Evolutionary conservation across 2,797 vertebrate genomes (phyloP).

Genomic region (Tadarida brasiliensis): DNA sequence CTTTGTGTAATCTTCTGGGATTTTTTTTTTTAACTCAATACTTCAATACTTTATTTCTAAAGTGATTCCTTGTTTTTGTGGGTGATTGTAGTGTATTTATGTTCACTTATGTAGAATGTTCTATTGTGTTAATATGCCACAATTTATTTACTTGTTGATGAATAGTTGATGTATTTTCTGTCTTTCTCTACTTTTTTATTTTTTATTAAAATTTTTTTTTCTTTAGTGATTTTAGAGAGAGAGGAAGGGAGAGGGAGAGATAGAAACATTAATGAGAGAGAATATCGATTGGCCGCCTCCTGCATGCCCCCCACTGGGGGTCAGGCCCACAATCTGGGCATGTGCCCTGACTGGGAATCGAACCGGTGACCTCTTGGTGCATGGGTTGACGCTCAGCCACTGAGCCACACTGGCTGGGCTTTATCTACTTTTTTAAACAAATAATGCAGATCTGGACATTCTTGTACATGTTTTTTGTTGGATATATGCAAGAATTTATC

Average conservation of each 20-base stretch:
- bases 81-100: not conserved
- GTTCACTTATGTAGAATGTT: not conserved
- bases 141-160: not conserved
- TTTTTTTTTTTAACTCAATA: not conserved
- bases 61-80: not conserved
- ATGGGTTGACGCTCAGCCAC: no score
- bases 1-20: not conserved
- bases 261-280: no score
- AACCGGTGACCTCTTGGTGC: no score
- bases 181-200: not conserved
- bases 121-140: not conserved
- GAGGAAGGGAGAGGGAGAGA: no score
- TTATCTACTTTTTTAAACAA: not conserved
- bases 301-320: no score
- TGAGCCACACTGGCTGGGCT: no score
- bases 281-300: no score
- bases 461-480: not conserved
- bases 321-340: no score
- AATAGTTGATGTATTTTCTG: not conserved
- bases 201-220: no score
- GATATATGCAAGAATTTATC: not conserved
- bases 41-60: not conserved
- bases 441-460: not conserved
- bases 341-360: no score
- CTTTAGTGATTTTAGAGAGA: no score